phyloP scores from a whole-genome alignment of 1,140 invertebrate genomes.

The Arctopsyche grandis region DNA sequence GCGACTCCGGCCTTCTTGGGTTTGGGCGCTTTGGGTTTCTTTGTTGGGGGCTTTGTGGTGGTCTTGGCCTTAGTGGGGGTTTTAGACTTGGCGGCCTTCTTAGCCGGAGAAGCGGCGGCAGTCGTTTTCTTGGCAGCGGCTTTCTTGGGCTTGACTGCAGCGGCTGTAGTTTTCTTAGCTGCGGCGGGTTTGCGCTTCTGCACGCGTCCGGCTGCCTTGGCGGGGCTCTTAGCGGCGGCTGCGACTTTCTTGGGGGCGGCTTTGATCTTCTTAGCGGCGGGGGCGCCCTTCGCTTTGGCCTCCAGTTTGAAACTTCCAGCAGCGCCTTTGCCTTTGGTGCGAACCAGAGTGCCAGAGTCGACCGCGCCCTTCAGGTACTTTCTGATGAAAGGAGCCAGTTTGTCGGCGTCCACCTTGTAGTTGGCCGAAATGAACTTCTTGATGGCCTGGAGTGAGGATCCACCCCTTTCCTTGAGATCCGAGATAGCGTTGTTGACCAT shows the following conservation, averaged over 20 bases:
- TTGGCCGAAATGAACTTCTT: slow-evolving; percentile 72
- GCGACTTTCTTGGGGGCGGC: slow-evolving; percentile 28
- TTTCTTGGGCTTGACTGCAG: slow-evolving; percentile 43
- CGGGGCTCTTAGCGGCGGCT: neutral
- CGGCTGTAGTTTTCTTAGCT: slow-evolving; percentile 10
- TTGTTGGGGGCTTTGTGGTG: slow-evolving; percentile 47
- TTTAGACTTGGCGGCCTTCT: no score
- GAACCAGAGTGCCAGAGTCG: slow-evolving; percentile 66
- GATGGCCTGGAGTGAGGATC: slow-evolving; percentile 71
- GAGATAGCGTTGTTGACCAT: slow-evolving; percentile 71
- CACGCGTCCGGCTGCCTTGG: neutral
- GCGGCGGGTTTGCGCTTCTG: slow-evolving; percentile 30
- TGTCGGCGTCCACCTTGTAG: slow-evolving; percentile 70
- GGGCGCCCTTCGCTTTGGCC: neutral
- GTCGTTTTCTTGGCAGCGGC: no score
- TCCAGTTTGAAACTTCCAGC: slow-evolving; percentile 70
- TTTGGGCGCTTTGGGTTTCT: slow-evolving; percentile 51
- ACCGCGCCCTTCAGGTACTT: slow-evolving; percentile 71
- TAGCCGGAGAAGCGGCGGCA: no score
- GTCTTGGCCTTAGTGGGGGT: no score
- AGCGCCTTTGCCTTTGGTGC: slow-evolving; percentile 72
- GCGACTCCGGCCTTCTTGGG: slow-evolving; percentile 51
- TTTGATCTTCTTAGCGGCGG: slow-evolving; percentile 20
- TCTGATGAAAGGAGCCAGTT: slow-evolving; percentile 70
- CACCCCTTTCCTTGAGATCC: slow-evolving; percentile 69